These are phyloP conservation scores for Hipposideros armiger DNA, from an alignment of 2,113 vertebrate genomes.

Conservation along the genomic window DNA sequence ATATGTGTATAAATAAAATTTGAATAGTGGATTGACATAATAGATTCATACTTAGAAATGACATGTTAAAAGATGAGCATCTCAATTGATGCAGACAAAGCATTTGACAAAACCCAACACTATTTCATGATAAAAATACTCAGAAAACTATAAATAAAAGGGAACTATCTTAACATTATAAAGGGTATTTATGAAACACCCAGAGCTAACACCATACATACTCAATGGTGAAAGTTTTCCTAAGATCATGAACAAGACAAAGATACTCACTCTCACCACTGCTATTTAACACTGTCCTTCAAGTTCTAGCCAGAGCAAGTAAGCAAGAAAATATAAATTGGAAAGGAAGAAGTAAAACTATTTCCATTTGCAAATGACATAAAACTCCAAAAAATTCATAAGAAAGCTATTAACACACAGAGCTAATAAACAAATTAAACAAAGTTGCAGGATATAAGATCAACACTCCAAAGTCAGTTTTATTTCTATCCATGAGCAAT, in stretches of 20 bases:
- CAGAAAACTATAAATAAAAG: not conserved
- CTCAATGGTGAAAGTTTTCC: not conserved
- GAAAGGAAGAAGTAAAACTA: constrained; percentile 25
- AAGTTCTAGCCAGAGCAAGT: not conserved
- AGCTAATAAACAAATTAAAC: constrained; percentile 2
- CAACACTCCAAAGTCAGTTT: not conserved
- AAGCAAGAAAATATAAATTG: not conserved
- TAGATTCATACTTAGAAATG: not conserved
- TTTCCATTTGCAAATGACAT: not conserved
- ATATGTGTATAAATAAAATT: not conserved
- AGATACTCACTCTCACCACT: not conserved
- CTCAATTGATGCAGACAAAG: not conserved
- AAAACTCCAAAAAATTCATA: not conserved
- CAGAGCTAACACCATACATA: constrained; percentile 27
- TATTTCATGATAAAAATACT: constrained; percentile 1
- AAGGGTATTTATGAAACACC: not conserved
- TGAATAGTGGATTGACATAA: not conserved
- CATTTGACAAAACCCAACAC: not conserved
- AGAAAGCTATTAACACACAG: not conserved
- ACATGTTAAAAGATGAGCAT: constrained; percentile 14
- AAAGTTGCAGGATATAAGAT: not conserved
- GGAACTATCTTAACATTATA: constrained; percentile 17
- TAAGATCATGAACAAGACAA: constrained; percentile 21
- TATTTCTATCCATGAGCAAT: not conserved
- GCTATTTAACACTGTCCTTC: not conserved